These are phyloP conservation scores for Hydrozoanthus tunicans DNA, from an alignment of 64 coral and sea anemone genomes.

Conservation along the genomic window DNA sequence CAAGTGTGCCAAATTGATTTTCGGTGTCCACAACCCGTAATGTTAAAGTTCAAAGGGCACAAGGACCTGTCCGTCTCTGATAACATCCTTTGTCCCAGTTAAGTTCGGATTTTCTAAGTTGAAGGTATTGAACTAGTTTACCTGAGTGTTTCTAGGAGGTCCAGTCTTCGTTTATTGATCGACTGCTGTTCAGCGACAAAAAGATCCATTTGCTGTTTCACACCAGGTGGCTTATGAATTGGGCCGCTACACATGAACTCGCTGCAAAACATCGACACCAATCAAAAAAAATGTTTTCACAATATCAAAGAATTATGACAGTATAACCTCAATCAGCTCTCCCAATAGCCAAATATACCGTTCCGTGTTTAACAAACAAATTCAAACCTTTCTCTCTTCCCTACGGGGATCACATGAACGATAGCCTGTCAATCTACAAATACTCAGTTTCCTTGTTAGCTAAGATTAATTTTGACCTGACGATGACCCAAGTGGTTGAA, in stretches of 20 bases:
- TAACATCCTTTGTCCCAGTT: background rate
- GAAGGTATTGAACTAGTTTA: background rate
- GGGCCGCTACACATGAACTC: slow-evolving; percentile 81
- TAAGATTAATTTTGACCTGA: too few species aligned
- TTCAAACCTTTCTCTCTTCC: background rate
- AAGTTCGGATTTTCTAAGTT: too few species aligned
- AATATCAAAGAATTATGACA: background rate
- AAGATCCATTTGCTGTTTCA: slow-evolving; percentile 63
- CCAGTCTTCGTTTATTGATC: slow-evolving; percentile 83
- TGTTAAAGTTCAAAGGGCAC: too few species aligned
- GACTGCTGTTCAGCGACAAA: slow-evolving; percentile 80
- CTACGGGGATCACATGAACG: background rate
- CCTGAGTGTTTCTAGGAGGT: slow-evolving; percentile 86
- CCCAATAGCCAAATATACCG: background rate
- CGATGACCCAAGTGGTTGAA: too few species aligned
- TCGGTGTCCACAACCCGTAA: too few species aligned
- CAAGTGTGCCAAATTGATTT: too few species aligned
- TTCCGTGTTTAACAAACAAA: background rate
- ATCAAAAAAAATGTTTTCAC: background rate
- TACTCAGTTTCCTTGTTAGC: too few species aligned
- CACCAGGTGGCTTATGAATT: slow-evolving; percentile 73
- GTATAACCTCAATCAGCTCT: background rate
- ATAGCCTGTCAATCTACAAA: too few species aligned
- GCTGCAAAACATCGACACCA: slow-evolving; percentile 7
- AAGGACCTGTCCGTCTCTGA: background rate